Evolutionary conservation across 2,113 vertebrate species (phyloP), one percentile per base, ranked within the genome.

Genomic region (Geococcyx californianus): DNA sequence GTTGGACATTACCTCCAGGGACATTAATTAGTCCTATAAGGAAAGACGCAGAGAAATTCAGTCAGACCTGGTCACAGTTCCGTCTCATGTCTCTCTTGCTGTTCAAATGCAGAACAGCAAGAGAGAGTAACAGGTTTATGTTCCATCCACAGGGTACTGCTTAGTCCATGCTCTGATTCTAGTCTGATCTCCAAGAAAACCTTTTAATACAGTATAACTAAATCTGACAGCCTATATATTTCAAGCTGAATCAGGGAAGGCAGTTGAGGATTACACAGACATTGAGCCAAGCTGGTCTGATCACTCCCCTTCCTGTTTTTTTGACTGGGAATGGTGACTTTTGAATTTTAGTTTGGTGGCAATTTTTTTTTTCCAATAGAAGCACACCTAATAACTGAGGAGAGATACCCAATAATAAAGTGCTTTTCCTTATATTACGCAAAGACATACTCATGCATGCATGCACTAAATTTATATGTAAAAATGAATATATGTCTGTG

Each of bases 141-240:
- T 51, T 68, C 60, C 25, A n/a, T 38, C 24, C 0, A 0, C 51
- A 25, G 0, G 0, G 24, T 55, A 62, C 31, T 4, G 1, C 24
- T 79, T 62, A 56, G 56, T 52, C 38, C 42, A 6, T 33, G 34
- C 38, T 75, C 77, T 84, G 47, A 70, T 80, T 81, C 38, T 52
- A 55, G 60, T 40, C 52, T 16, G 5, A 78, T 47, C 44, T 52
- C 87, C 23, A 51, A 68, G 18, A 59, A 88, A 59, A 49, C 23
- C 21, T 78, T 90, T 92, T 89, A 89, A 84, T 58, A 20, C 7
- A n/a, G 47, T 33, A 63, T 52, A 81, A 78, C 55, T 81, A 49
- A 86, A 64, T 31, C 47, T 78, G 69, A 56, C 24, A 91, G 40
- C 13, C 47, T 62, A 1, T 74, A 1, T 70, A 44, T 70, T 85